Evolutionary conservation across 2,113 vertebrate genomes (phyloP).

Genomic region (Ahaetulla prasina): DNA sequence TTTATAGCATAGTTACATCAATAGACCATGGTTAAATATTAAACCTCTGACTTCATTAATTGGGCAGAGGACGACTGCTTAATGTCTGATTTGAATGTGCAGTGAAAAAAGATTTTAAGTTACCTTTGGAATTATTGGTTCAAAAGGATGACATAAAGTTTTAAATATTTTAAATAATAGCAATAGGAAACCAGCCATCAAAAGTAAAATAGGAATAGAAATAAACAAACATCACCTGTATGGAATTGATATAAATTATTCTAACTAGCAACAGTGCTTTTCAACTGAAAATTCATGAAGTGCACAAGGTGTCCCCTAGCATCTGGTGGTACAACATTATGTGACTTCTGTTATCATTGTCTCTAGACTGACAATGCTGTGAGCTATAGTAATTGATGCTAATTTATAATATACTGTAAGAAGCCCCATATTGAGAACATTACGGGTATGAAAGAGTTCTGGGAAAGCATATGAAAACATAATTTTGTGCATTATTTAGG

Average conservation of each 20-base stretch:
- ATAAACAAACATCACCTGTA: constrained; percentile 21
- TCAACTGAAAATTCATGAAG: constrained; percentile 38
- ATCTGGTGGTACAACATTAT: constrained; percentile 39
- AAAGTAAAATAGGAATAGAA: constrained; percentile 57
- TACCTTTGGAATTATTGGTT: not conserved
- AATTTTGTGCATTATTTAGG: constrained; percentile 40
- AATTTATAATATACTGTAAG: constrained; percentile 47
- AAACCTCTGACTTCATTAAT: not conserved
- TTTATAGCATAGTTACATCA: not conserved
- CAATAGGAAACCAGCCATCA: constrained; percentile 77
- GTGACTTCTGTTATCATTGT: constrained; percentile 51
- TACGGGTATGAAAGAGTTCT: constrained; percentile 38
- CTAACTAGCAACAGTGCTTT: constrained; percentile 48
- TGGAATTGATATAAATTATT: constrained; percentile 49
- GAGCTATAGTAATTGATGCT: constrained; percentile 54
- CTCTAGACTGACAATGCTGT: constrained; percentile 50
- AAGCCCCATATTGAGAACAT: constrained; percentile 39
- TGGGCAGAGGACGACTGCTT: not conserved
- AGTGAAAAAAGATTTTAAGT: not conserved
- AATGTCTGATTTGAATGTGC: not conserved
- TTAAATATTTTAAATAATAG: constrained; percentile 37
- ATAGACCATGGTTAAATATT: not conserved
- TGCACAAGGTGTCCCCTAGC: constrained; percentile 39
- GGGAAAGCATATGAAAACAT: constrained; percentile 50
- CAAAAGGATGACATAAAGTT: not conserved